Evolutionary conservation across 2,113 vertebrate species (phyloP).

Genomic region (Mormyrus iriodes): DNA sequence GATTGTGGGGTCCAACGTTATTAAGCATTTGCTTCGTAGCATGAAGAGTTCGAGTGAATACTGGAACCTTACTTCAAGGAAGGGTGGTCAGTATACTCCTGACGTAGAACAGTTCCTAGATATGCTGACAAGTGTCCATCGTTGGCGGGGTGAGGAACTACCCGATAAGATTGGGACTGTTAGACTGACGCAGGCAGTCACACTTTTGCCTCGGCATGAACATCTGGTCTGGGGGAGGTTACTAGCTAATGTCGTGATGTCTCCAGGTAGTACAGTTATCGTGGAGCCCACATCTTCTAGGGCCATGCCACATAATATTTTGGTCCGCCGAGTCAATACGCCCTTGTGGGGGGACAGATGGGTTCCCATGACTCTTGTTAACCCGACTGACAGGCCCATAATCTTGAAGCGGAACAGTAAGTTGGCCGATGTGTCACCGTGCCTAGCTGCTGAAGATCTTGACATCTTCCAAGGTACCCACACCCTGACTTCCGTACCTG

Average conservation of each 20-base stretch:
- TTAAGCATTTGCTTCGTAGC: background rate
- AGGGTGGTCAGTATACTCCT: background rate
- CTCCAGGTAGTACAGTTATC: background rate
- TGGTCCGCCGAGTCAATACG: constrained; percentile 6
- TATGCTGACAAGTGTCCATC: background rate
- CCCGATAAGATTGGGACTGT: constrained; percentile 19
- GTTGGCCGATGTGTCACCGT: constrained; percentile 24
- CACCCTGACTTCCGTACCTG: too few species aligned
- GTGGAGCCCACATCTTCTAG: constrained; percentile 13
- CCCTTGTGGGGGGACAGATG: constrained; percentile 27
- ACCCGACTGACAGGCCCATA: constrained; percentile 3
- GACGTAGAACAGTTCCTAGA: background rate
- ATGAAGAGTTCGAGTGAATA: constrained; percentile 23
- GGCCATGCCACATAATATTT: background rate
- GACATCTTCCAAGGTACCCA: background rate
- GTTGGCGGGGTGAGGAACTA: background rate
- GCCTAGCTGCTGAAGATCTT: background rate
- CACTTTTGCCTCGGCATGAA: background rate
- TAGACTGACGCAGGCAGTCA: constrained; percentile 20
- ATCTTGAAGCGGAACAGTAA: constrained; percentile 22
- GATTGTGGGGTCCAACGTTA: constrained; percentile 20
- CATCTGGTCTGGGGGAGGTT: constrained; percentile 27
- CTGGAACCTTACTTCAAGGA: constrained; percentile 6
- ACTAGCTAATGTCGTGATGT: background rate
- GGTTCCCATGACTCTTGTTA: constrained; percentile 22